Base-by-base conservation (phyloP, 1,140 invertebrate species). In the Thrips palmi region DNA sequence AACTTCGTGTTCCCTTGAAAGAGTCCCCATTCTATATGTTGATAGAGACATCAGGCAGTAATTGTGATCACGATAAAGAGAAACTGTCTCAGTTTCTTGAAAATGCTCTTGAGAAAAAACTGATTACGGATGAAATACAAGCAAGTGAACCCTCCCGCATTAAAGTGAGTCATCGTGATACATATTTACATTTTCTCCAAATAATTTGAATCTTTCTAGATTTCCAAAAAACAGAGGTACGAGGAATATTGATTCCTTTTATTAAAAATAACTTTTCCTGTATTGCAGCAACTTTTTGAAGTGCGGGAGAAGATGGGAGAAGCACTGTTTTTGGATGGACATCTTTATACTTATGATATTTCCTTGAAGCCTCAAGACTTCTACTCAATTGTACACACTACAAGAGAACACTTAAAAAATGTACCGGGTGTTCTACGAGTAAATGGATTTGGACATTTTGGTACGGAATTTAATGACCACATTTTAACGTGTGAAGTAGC, bases 271-370 rank as follows among this genome's bases (percentile, higher is more conserved):
- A 27, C 27, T 44, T 40, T 39, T 46, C 32, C 45, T 49, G 43
- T 47, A 52, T 62, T 62, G 41, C 48, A 81, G 74, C 58, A 62
- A 37, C 71, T 92, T 25, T 94, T 87, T 87, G 65, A 70, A 30
- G 52, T 93, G 8, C 61, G 88, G 39, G 93, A 97, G 60, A 64
- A 76, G 40, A 79, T 94, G 11, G 71, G 89, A 1, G 74, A 80
- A 47, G 77, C 74, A 2, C 58, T 86, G n/a, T 52, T 82, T 35
- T 57, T 63, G 14, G 81, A 87, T 49, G 89, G 89, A 2, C 93
- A 92, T 58, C 74, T 81, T 18, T 97, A 91, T 55, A 96, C 96
- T 55, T 97, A 97, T 56, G 93, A 98, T 55, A 68, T 98, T 1
- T 93, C 89, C 0, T 53, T 97, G 40, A 89, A 91, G 0, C 52